Evolutionary conservation across 1,140 invertebrate species (phyloP), one percentile per base, ranked within the genome.

Genomic region (Drepana arcuata): DNA sequence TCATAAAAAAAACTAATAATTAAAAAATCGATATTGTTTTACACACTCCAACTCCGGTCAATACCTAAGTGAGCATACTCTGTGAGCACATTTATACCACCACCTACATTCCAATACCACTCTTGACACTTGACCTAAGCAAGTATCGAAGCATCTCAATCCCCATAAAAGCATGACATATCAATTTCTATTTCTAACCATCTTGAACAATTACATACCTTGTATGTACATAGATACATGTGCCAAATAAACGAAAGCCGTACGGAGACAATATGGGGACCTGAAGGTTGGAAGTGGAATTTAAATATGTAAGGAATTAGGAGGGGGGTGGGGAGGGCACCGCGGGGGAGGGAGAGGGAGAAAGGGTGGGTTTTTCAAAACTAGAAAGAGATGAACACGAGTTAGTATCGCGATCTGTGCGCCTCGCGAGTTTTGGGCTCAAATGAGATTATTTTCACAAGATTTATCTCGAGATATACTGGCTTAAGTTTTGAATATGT

Each of bases 261-360:
- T 72, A 61, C 63, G 68, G 66, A 79, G 72, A 77, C 71, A 79
- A 77, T 77, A 75, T 67, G 53, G 67, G 61, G 73, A 62, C 68
- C 64, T 58, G 48, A 57, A 66, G 59, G 65, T 54, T 67, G 64
- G 66, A 75, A 80, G 71, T 75, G 71, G 75, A 78, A 78, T 80
- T 80, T 80, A 80, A 80, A 80, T 77, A 80, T 77, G 75, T 80
- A 77, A 77, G 72, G 75, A 80, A 80, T 80, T 77, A 77, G 71
- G 74, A 67, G 65, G 36, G 53, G 59, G 63, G 38, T 9, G 4
- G 4, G 9, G 9, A 21, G 48, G 49, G 34, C 16, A 16, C 35
- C 12, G 54, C 14, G 43, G 42, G 30, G 38, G 31, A 44, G 12
- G 29, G 41, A 28, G 24, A 44, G 29, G 44, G 44, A 23, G 48